phyloP scores from a whole-genome alignment of 2,888 invertebrate genomes.

The Tolmerus cingulatus region DNA sequence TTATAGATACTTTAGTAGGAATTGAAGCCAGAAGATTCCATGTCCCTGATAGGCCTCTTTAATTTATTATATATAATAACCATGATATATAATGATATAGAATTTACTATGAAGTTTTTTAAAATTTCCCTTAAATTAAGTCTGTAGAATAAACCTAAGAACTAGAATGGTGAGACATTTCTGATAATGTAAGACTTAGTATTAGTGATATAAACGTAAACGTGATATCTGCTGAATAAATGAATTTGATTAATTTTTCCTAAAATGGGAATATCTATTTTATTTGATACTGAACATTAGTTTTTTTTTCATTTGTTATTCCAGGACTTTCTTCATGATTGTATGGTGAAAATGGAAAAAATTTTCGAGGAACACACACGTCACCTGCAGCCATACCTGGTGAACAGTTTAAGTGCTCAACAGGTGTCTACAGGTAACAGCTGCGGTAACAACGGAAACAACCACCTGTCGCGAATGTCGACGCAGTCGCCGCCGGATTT shows the following conservation, averaged over 20 bases:
- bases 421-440: slow-evolving; percentile 63
- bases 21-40: no score
- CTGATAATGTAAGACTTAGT: no score
- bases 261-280: not conserved
- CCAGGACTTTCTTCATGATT: slow-evolving; percentile 82
- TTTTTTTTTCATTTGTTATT: slow-evolving; percentile 54
- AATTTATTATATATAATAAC: no score
- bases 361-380: slow-evolving; percentile 71
- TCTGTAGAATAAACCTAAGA: no score
- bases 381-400: slow-evolving; percentile 55
- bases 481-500: slow-evolving; percentile 54
- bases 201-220: no score
- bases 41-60: no score
- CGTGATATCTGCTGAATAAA: not conserved
- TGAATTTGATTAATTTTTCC: not conserved
- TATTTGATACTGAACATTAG: not conserved
- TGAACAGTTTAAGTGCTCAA: slow-evolving; percentile 53
- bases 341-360: slow-evolving; percentile 80
- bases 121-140: no score
- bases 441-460: slow-evolving; percentile 63
- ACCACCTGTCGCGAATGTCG: slow-evolving; percentile 54
- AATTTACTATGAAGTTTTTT: no score
- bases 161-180: no score
- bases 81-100: no score
- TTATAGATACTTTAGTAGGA: no score